Base-by-base conservation (phyloP, 2,113 vertebrate species). In the Trinectes maculatus region DNA sequence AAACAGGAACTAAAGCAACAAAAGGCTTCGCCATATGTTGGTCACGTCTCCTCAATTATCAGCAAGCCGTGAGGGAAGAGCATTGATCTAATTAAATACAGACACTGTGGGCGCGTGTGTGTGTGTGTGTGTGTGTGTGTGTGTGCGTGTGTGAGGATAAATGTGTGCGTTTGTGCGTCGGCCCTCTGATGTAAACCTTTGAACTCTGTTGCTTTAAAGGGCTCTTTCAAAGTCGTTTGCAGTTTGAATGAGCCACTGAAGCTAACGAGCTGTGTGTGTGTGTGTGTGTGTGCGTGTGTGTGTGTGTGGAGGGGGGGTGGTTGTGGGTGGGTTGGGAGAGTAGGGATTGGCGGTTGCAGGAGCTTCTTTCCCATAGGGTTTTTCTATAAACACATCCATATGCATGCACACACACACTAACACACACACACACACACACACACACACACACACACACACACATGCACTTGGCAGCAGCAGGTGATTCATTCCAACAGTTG, bases 401-500 rank as follows among this genome's bases (percentile, higher is more conserved):
- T 25, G 3, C 10, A 44, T 12, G 22, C 60, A 56, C 54, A 46
- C 43, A 53, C 29, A 5, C 37, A 5, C 40, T 44, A 58, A 48
- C 62, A 48, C 39, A 42, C 78, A 48, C 18, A 58, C 57, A 54
- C 51, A 57, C 56, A 75, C 33, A 39, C 40, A 22, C 61, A 52
- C n/a, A 24, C 57, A 60, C 66, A 54, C 61, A 47, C 51, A 51
- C 58, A 59, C 15, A 24, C 42, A 47, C 52, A 47, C 48, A 43
- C 43, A 57, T 21, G 18, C 31, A 3, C 6, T 46, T 74, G 60
- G 61, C 29, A 1, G 78, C 75, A 83, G 87, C 84, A 86, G 88
- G 87, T 87, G 79, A 87, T 84, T 89, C 80, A 84, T 85, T 80
- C 84, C 81, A 89, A 85, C 86, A 83, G 80, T 87, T 77, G 80